Conservation (phyloP, 2,797 vertebrate species). For the Lindbergichthys nudifrons region DNA sequence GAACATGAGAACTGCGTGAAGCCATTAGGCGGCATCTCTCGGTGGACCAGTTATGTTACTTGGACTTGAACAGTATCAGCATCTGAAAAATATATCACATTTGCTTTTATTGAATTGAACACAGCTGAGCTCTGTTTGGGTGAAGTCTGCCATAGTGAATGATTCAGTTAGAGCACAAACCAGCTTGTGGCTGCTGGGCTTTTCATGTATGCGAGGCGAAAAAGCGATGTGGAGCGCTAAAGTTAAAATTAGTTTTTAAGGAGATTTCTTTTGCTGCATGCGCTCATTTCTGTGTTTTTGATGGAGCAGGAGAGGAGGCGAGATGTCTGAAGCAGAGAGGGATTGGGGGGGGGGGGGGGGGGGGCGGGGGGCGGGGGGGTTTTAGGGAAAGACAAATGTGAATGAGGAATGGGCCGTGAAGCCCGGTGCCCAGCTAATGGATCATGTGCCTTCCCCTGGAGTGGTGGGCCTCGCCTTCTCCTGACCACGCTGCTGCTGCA, state of each 20-base stretch:
- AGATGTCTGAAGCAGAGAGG: slow-evolving; percentile 30
- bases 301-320: slow-evolving; percentile 31
- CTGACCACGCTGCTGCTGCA: slow-evolving; percentile 57
- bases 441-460: slow-evolving; percentile 71
- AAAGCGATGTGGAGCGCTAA: slow-evolving; percentile 32
- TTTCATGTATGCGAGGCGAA: slow-evolving; percentile 63
- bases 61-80: slow-evolving; percentile 41
- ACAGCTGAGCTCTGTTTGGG: slow-evolving; percentile 60
- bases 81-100: slow-evolving; percentile 67
- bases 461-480: slow-evolving; percentile 61
- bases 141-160: slow-evolving; percentile 43
- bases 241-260: slow-evolving; percentile 51
- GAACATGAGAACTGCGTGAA: slow-evolving; percentile 45
- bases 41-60: slow-evolving; percentile 53
- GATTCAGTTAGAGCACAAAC: slow-evolving; percentile 38
- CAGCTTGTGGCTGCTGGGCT: slow-evolving; percentile 25
- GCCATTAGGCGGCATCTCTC: slow-evolving; percentile 42
- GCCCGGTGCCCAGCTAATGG: slow-evolving; percentile 76
- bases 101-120: slow-evolving; percentile 61
- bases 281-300: slow-evolving; percentile 31
- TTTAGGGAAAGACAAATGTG: slow-evolving; percentile 75
- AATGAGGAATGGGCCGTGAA: slow-evolving; percentile 70
- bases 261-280: slow-evolving; percentile 12
- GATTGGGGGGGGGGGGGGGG: slow-evolving; percentile 25
- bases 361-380: slow-evolving; percentile 21